phyloP scores from a whole-genome alignment of 2,797 vertebrate genomes.

The Chaetodon trifasciatus region DNA sequence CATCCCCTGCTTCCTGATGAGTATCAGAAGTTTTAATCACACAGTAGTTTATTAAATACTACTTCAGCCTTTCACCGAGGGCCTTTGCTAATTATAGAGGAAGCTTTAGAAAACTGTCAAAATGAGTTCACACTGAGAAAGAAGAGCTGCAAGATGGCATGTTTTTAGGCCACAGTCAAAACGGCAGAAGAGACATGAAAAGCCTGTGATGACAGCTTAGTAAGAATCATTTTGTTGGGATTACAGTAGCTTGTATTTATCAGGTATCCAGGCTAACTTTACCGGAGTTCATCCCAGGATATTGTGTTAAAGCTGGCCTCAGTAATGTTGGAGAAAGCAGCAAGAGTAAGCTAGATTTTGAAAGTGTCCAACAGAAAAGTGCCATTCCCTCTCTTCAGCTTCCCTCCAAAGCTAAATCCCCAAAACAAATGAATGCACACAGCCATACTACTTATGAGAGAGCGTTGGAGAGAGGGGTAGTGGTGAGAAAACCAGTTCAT shows the following conservation, averaged over 20 bases:
- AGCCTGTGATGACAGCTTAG: background rate
- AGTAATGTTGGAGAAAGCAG: no score
- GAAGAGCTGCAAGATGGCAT: constrained; percentile 45
- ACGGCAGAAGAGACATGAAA: constrained; percentile 3
- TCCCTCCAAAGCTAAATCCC: no score
- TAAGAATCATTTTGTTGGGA: background rate
- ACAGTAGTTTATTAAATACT: constrained; percentile 81
- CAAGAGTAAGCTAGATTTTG: no score
- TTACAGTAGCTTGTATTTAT: constrained; percentile 3
- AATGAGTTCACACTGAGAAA: constrained; percentile 57
- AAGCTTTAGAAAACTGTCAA: constrained; percentile 69
- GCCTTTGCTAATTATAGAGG: constrained; percentile 80
- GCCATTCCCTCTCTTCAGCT: no score
- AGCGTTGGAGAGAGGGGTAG: no score
- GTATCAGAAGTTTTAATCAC: constrained; percentile 80
- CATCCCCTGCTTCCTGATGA: constrained; percentile 35
- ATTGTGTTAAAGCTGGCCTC: background rate
- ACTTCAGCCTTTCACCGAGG: constrained; percentile 59
- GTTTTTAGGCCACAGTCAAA: constrained; percentile 30
- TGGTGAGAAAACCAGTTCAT: no score
- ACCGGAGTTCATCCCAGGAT: background rate
- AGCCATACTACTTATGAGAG: no score
- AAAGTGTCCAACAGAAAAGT: no score
- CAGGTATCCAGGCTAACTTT: background rate
- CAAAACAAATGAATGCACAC: no score